Base-by-base conservation (phyloP, 2,113 vertebrate genomes). In the Passer montanus region DNA sequence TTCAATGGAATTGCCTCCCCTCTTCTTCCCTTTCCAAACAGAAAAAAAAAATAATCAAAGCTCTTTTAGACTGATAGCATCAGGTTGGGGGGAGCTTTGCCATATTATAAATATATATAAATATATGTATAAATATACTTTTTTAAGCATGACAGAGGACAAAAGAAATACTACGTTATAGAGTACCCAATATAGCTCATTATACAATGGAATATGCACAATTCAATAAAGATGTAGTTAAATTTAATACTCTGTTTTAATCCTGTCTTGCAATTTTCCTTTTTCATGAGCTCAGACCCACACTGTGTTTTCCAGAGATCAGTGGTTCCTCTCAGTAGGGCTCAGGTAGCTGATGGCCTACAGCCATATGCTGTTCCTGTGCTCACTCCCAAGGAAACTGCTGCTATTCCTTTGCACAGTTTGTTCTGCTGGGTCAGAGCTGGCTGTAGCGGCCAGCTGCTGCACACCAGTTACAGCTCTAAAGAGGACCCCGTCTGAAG, bases 121-220 rank as follows among this genome's bases (percentile, higher is more conserved):
- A 97, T 97, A 95, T 92, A 94, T 97, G 96, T 98, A 98, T 97
- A 97, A 98, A 97, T 97, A 97, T 98, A 98, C 97, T 97, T 98
- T 98, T 98, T 95, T 97, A 98, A 98, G 98, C 98, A 98, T 98
- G 98, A 94, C 86, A 97, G 90, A 95, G 68, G 83, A 97, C 79
- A 95, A 84, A 97, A 93, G 67, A 94, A 97, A 97, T 97, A 95
- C 86, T 97, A 91, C 97, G 59, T 97, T 97, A 95, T 86, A 97
- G 96, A 97, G 66, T 97, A 97, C 90, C 77, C 47, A 56, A 78
- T 88, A 97, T 95, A 97, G 93, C 96, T 96, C 90, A 94, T 96
- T 97, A 97, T 97, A 97, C 96, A 96, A 95, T 97, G 93, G 96
- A 97, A 97, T 97, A 97, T 98, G 97, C 97, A 97, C 97, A 98